Conservation (phyloP, 2,888 invertebrate genomes). For the Stratiomys singularior region DNA sequence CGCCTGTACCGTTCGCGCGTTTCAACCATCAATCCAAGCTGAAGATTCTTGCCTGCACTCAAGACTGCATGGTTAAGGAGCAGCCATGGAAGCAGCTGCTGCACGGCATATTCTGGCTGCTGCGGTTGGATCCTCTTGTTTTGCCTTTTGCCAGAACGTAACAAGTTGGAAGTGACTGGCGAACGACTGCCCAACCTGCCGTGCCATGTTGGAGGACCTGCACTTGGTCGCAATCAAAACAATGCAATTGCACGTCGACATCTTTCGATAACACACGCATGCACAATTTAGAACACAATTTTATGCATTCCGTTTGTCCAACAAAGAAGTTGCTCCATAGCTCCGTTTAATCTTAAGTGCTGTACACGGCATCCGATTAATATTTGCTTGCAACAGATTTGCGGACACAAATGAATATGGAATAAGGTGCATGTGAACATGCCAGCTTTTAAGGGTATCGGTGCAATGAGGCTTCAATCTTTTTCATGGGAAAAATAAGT, state of each 20-base stretch:
- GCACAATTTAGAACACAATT: neutral
- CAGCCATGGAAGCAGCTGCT: neutral
- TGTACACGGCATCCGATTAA: neutral
- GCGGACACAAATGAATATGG: no score
- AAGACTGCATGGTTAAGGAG: neutral
- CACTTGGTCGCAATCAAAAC: neutral
- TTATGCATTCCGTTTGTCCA: slow-evolving; percentile 11
- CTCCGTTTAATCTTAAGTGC: neutral
- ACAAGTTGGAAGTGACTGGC: neutral
- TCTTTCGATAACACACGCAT: slow-evolving; percentile 20
- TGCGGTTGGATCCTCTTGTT: neutral
- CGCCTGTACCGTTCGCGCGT: neutral
- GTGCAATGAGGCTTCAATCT: no score
- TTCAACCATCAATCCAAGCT: slow-evolving; percentile 14
- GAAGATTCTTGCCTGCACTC: slow-evolving; percentile 9
- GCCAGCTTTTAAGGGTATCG: no score
- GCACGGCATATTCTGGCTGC: neutral
- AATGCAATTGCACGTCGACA: neutral
- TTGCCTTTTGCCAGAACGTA: neutral
- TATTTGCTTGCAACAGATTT: neutral
- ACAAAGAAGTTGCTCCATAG: neutral
- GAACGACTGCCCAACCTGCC: neutral
- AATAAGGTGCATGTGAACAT: no score
- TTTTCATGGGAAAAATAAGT: no score
- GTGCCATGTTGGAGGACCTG: neutral